phyloP scores from a whole-genome alignment of 2,797 vertebrate species.

The Chlorospingus semifuscus region DNA sequence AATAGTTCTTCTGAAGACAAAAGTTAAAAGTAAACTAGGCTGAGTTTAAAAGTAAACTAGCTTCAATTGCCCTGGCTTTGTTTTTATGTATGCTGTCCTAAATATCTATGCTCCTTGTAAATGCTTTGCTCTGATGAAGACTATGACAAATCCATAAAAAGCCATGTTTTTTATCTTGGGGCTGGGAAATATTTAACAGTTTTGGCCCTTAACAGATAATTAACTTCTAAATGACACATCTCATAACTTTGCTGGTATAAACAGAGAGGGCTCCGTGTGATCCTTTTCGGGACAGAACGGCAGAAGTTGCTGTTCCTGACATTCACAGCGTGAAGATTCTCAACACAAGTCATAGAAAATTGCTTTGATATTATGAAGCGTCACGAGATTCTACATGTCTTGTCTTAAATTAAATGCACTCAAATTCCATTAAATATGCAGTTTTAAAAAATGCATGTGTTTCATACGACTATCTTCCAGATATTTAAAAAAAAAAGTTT shows the following conservation, averaged over 20 bases:
- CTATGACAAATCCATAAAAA: not conserved
- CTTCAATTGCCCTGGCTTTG: slow-evolving; percentile 9
- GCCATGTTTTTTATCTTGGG: not conserved
- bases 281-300: not conserved
- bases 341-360: not conserved
- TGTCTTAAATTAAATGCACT: not conserved
- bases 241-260: not conserved
- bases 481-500: not conserved
- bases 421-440: not conserved
- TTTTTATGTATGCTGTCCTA: not conserved
- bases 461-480: not conserved
- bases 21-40: slow-evolving; percentile 9
- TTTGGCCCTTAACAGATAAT: not conserved
- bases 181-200: not conserved
- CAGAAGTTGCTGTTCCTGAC: not conserved
- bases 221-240: not conserved
- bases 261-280: not conserved
- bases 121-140: not conserved
- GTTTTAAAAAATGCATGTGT: not conserved
- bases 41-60: slow-evolving; percentile 30
- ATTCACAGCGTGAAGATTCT: not conserved
- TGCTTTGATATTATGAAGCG: not conserved
- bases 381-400: not conserved
- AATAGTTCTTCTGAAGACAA: not conserved
- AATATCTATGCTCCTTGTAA: not conserved